These are phyloP conservation scores for Calliopum simillimum DNA, from an alignment of 2,888 invertebrate genomes.

Conservation along the genomic window DNA sequence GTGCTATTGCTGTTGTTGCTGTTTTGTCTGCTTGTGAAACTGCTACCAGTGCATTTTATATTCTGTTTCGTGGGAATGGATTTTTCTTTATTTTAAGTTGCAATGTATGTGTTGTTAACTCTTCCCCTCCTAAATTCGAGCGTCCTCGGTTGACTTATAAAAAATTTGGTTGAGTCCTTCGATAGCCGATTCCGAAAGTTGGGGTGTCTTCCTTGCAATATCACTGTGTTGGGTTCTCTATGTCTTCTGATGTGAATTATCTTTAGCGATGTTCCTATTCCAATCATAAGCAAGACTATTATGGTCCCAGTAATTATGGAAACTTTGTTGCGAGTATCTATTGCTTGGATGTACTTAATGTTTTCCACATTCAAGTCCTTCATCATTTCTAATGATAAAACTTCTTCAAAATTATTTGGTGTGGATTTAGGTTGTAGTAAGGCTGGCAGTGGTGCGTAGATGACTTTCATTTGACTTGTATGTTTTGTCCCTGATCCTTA, in stretches of 20 bases:
- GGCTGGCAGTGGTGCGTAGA: slow-evolving; percentile 37
- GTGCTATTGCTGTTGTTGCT: no score
- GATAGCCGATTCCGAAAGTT: no score
- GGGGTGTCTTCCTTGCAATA: no score
- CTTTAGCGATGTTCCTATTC: no score
- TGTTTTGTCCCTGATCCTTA: slow-evolving; percentile 33
- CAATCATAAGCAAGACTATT: neutral
- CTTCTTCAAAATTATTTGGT: slow-evolving; percentile 32
- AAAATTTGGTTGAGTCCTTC: no score
- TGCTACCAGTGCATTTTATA: no score
- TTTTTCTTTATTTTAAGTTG: no score
- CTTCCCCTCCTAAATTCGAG: slow-evolving; percentile 27
- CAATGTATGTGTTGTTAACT: slow-evolving; percentile 22
- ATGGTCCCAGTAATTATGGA: slow-evolving; percentile 9
- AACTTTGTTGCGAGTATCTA: slow-evolving; percentile 17
- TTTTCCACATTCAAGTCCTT: slow-evolving; percentile 39
- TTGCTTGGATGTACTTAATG: no score
- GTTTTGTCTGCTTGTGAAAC: no score
- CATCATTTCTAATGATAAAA: slow-evolving; percentile 38
- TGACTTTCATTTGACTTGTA: slow-evolving; percentile 30
- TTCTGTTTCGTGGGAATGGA: no score
- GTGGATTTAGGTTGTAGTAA: slow-evolving; percentile 38
- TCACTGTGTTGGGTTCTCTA: no score
- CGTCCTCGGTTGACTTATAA: slow-evolving; percentile 31
- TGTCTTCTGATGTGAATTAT: no score